Evolutionary conservation across 2,888 invertebrate genomes (phyloP).

Genomic region (Nemurella pictetii): DNA sequence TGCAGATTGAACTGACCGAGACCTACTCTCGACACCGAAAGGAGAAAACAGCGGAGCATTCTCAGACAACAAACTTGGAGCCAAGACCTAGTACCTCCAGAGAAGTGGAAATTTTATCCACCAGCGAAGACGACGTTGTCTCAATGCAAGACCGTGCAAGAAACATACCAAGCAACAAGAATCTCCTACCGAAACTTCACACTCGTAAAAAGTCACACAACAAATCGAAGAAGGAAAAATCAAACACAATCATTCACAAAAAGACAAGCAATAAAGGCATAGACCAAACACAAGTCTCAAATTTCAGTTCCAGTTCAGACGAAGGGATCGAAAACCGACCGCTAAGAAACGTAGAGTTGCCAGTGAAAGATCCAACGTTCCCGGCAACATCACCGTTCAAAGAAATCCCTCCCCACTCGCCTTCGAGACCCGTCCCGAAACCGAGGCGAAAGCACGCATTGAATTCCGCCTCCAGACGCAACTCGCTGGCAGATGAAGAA

Average conservation of each 20-base stretch:
- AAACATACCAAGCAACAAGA: background rate
- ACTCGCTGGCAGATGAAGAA: background rate
- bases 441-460: conserved; percentile 28
- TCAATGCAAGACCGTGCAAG: background rate
- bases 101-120: background rate
- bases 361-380: background rate
- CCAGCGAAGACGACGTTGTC: conserved; percentile 1
- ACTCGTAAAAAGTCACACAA: background rate
- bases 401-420: background rate
- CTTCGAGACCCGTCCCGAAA: conserved; percentile 26
- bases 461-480: background rate
- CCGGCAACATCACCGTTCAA: background rate
- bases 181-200: background rate
- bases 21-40: background rate
- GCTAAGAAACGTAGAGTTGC: conserved; percentile 10
- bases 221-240: background rate
- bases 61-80: background rate
- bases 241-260: background rate
- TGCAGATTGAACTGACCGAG: background rate
- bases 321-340: no score
- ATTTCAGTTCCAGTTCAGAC: background rate
- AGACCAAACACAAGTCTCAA: background rate
- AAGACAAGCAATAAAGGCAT: background rate
- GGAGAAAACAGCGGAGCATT: background rate
- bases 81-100: background rate